Conservation (phyloP, 1,140 invertebrate species). For the Bombus fervidus region DNA sequence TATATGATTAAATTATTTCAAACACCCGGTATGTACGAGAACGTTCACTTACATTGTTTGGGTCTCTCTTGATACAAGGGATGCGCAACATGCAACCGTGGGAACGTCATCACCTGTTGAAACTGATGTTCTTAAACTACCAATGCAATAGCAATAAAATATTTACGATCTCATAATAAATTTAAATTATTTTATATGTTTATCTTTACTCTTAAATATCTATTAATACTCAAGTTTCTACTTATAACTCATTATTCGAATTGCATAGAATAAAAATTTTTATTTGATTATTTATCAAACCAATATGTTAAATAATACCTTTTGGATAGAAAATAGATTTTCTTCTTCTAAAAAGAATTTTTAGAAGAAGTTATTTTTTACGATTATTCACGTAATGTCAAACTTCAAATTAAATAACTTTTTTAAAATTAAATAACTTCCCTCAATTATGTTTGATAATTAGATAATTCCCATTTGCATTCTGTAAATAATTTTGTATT, state of each 20-base stretch:
- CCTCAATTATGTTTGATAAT: neutral
- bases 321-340: neutral
- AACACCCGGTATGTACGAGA: slow-evolving; percentile 43
- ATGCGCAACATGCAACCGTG: slow-evolving; percentile 32
- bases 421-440: neutral
- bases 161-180: neutral
- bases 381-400: neutral
- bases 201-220: neutral
- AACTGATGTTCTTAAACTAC: neutral
- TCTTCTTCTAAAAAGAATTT: neutral
- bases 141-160: neutral
- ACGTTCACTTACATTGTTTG: slow-evolving; percentile 74
- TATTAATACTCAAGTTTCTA: neutral
- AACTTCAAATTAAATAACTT: neutral
- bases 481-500: neutral
- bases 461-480: neutral
- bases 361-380: neutral
- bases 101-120: slow-evolving; percentile 39
- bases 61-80: slow-evolving; percentile 12
- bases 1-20: neutral
- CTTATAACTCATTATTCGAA: neutral
- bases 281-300: neutral
- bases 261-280: neutral
- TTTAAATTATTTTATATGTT: neutral
- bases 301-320: neutral